Percentiles rank a stretch among this genome's conserved stretches.
phyloP scores from a whole-genome alignment of 2,113 vertebrate species.

The Otolemur garnettii region DNA sequence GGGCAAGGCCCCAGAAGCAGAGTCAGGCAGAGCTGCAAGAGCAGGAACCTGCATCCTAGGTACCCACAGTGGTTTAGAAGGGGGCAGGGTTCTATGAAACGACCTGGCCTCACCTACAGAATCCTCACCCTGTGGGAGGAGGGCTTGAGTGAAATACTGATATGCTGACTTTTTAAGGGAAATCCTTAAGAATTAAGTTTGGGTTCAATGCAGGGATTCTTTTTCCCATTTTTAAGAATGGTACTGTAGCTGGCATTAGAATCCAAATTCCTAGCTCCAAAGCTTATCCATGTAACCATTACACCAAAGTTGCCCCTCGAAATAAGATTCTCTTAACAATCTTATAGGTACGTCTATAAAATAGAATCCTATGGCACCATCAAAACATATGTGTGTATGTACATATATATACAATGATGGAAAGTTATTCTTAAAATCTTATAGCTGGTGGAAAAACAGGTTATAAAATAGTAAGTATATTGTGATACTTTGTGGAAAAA shows the following conservation, averaged over 20 bases:
- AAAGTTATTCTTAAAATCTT: background rate
- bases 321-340: background rate
- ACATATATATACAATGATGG: background rate
- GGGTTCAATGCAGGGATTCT: background rate
- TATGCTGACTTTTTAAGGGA: background rate
- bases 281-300: background rate
- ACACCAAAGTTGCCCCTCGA: background rate
- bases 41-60: too few relatives aligned
- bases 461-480: background rate
- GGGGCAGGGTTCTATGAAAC: accelerated
- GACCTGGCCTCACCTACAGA: background rate
- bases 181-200: background rate
- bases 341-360: background rate
- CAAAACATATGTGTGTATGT: background rate
- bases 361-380: too few relatives aligned
- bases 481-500: background rate
- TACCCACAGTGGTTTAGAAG: background rate
- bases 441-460: background rate
- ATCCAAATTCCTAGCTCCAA: background rate
- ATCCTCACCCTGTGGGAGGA: background rate
- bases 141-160: accelerated
- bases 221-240: background rate
- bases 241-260: background rate
- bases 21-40: background rate
- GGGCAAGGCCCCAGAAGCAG: background rate